Evolutionary conservation across 1,140 invertebrate genomes (phyloP).

Genomic region (Magallana ariakensis): DNA sequence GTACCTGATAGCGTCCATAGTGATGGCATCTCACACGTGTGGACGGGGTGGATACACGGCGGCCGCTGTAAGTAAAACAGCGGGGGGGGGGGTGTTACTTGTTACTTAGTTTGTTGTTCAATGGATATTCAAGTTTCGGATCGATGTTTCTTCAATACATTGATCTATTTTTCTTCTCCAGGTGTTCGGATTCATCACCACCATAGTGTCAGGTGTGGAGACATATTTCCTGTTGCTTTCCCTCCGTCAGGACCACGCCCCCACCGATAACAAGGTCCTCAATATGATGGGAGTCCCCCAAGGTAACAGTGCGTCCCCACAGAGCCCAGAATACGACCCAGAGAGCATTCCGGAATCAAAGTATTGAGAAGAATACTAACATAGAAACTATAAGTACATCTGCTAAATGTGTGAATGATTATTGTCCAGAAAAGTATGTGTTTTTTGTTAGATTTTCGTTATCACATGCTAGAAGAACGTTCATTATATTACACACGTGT

Average conservation of each 20-base stretch:
- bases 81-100: too few relatives aligned
- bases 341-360: not conserved
- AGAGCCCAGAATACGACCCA: not conserved
- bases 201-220: not conserved
- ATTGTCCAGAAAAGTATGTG: not conserved
- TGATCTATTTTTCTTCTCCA: not conserved
- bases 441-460: not conserved
- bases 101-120: too few relatives aligned
- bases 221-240: not conserved
- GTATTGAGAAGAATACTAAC: not conserved
- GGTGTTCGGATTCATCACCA: constrained; percentile 9
- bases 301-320: not conserved
- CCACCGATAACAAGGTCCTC: constrained; percentile 14
- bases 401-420: not conserved
- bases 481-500: too few relatives aligned
- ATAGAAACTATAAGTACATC: not conserved
- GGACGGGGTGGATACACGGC: not conserved
- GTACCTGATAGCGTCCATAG: not conserved
- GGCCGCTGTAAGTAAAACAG: not conserved
- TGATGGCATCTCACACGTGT: not conserved
- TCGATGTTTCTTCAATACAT: too few relatives aligned
- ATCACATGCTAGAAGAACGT: too few relatives aligned
- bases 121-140: too few relatives aligned
- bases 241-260: not conserved
- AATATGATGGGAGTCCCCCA: constrained; percentile 8